phyloP scores from a whole-genome alignment of 2,113 vertebrate genomes.

The Natator depressus region DNA sequence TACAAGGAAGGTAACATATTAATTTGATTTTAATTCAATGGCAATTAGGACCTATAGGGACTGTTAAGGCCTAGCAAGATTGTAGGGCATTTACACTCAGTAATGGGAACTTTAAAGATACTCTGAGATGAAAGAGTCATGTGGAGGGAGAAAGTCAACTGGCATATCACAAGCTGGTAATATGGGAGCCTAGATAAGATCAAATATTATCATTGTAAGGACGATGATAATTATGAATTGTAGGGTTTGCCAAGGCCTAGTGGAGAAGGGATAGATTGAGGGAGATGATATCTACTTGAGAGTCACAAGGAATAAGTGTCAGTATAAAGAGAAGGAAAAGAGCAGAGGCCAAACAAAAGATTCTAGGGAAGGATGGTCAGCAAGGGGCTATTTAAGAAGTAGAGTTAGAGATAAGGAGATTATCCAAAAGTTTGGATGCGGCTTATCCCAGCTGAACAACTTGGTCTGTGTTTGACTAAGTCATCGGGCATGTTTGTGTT shows the following conservation, averaged over 20 bases:
- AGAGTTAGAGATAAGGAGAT: background rate
- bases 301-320: background rate
- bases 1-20: background rate
- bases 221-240: background rate
- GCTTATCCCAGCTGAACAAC: background rate
- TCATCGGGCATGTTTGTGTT: background rate
- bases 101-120: slow-evolving; percentile 2
- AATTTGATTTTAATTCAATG: background rate
- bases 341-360: background rate
- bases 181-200: background rate
- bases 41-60: background rate
- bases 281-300: background rate
- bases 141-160: background rate
- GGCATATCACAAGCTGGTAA: background rate
- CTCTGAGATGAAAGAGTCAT: background rate
- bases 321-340: background rate
- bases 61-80: background rate
- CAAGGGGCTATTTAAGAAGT: background rate
- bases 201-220: background rate
- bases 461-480: background rate
- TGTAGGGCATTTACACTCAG: background rate
- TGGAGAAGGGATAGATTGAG: background rate
- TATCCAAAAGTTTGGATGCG: background rate
- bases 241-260: background rate
- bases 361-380: background rate